These are phyloP conservation scores for Tetrao urogallus DNA, from an alignment of 2,113 vertebrate genomes.

Conservation along the genomic window DNA sequence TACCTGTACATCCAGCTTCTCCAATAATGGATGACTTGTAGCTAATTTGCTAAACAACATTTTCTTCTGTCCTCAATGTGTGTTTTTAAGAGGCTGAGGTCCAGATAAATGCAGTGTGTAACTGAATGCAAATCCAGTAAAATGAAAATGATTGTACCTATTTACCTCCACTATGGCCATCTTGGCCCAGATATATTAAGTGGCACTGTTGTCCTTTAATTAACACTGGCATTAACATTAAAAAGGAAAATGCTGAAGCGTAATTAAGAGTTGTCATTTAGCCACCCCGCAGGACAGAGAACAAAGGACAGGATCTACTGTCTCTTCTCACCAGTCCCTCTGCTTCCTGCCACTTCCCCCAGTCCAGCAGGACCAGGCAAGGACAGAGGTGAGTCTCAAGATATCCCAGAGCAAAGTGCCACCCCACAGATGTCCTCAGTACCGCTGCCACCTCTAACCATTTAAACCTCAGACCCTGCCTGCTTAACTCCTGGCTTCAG, in stretches of 20 bases:
- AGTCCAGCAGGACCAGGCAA: not conserved
- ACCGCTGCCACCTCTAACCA: not conserved
- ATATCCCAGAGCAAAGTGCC: accelerated
- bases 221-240: not conserved
- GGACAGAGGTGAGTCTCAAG: not conserved
- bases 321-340: not conserved
- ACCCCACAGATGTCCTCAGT: not conserved
- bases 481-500: not conserved
- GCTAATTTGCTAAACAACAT: conserved; percentile 63
- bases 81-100: conserved; percentile 37
- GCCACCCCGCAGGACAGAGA: not conserved
- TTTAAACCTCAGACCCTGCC: not conserved
- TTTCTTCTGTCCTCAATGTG: conserved; percentile 26
- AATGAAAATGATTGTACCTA: not conserved
- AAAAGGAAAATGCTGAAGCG: conserved; percentile 1
- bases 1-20: conserved; percentile 50
- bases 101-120: not conserved
- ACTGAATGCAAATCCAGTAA: not conserved
- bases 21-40: conserved; percentile 32
- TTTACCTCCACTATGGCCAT: not conserved
- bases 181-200: not conserved
- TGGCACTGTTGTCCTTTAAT: conserved; percentile 1
- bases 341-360: accelerated
- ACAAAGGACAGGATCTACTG: not conserved
- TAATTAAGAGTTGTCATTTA: not conserved